Evolutionary conservation across 2,113 vertebrate species (phyloP).

Genomic region (Macaca mulatta): DNA sequence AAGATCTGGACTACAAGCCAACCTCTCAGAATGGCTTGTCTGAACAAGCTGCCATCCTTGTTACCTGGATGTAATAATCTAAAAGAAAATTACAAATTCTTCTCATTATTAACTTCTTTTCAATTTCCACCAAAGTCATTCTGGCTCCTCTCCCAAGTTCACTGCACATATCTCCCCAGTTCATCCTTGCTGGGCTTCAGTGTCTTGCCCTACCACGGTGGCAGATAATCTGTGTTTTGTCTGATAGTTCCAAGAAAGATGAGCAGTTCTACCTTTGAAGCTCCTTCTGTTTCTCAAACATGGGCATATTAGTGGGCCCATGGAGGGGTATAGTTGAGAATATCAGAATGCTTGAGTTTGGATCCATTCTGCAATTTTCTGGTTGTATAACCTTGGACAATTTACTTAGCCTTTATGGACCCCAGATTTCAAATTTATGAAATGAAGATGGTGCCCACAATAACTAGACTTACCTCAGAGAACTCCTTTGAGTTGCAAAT

Average conservation of each 20-base stretch:
- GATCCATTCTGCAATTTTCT: not conserved
- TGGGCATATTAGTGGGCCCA: not conserved
- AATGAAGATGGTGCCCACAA: not conserved
- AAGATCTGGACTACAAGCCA: not conserved
- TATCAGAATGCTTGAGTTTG: not conserved
- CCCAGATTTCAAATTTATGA: not conserved
- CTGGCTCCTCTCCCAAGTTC: not conserved
- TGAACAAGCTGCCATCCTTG: not conserved
- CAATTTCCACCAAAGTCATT: not conserved
- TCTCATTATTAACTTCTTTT: not conserved
- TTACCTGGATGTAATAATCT: not conserved
- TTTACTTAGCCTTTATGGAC: not conserved
- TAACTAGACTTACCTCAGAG: not conserved
- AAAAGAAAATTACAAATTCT: not conserved
- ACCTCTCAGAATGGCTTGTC: not conserved
- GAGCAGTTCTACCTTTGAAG: not conserved
- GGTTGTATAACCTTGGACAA: not conserved
- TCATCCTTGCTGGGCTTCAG: not conserved
- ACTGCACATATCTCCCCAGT: not conserved
- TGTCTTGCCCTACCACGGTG: not conserved
- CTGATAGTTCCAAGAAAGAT: not conserved
- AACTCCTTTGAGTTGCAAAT: not conserved
- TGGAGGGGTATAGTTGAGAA: not conserved
- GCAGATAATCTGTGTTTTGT: not conserved
- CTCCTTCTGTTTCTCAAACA: not conserved